These are phyloP conservation scores for Galbula dea DNA, from an alignment of 2,113 vertebrate species.

Conservation along the genomic window DNA sequence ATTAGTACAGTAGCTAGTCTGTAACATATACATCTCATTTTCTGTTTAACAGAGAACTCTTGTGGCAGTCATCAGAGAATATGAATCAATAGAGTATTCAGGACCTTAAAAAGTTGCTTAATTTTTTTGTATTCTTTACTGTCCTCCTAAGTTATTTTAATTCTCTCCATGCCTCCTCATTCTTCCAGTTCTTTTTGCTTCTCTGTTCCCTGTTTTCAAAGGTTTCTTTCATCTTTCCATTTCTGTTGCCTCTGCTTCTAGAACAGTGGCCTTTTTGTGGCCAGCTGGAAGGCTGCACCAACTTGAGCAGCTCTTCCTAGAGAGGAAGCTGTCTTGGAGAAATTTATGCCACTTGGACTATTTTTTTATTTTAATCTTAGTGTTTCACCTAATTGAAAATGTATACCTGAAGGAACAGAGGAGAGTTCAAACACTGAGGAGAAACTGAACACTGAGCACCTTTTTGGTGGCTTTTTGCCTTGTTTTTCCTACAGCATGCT, in stretches of 20 bases:
- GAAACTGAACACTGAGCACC: not conserved
- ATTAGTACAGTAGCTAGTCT: not conserved
- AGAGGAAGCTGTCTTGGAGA: not conserved
- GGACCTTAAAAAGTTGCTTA: not conserved
- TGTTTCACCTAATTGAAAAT: not conserved
- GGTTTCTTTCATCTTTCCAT: not conserved
- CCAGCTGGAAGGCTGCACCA: not conserved
- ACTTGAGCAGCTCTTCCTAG: not conserved
- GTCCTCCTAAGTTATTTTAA: not conserved
- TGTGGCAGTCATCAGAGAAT: not conserved
- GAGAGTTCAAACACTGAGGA: not conserved
- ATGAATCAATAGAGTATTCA: not conserved
- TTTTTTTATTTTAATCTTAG: not conserved
- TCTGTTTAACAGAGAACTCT: not conserved
- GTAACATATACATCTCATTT: not conserved
- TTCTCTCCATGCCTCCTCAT: not conserved
- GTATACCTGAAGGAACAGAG: not conserved
- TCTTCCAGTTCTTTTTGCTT: not conserved
- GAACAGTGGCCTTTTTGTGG: not conserved
- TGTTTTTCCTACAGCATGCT: not conserved
- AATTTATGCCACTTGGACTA: not conserved
- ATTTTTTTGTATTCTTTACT: not conserved
- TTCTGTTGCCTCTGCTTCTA: not conserved
- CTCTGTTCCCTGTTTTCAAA: not conserved
- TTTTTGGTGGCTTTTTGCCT: not conserved